Evolutionary conservation across 1,140 invertebrate genomes (phyloP), one percentile per base, ranked within the genome.

Genomic region (Thaumetopoea pityocampa): DNA sequence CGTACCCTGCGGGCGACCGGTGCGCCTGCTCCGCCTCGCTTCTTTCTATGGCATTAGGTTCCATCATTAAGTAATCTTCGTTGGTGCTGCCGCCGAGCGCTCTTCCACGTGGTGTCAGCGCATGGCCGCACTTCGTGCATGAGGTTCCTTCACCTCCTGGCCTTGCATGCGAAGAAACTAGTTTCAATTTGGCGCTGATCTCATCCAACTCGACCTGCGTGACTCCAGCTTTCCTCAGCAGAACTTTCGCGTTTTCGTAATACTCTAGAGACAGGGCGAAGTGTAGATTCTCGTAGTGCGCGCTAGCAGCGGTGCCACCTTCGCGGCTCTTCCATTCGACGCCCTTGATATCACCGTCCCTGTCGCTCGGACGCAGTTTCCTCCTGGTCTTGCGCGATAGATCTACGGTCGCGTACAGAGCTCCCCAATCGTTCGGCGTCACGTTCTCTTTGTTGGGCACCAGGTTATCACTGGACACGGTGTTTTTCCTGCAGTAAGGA

Each of bases 201-300:
- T 86, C 83, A 24, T 87, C 74, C 2, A 86, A 54, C 38, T 88
- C 86, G 1, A 76, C 59, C 40, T 86, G 68, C 4, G 86, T 86
- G 4, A 88, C 81, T 4, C 88, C 87, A 1, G 87, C 86, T 58
- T 86, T 89, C 10, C 83, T 71, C n/a, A 91, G 51, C 18, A 91
- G 69, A 58, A 92, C 90, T 70, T 90, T 91, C 19, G 90, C 90
- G 60, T 93, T 93, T 68, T 94, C 92, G 53, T 93, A 93, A 41
- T 92, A 86, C 54, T 92, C 89, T 7, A 93, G 66, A 0, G 91
- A 93, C 51, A 92, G 86, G 48, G 90, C 91, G 70, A 94, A 93
- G 46, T 90, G 89, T 51, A 93, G 87, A 62, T 94, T 94, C 46
- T 88, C 91, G 66, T 94, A 94, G 70, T 92, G n/a, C n/a, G n/a